Evolutionary conservation across 2,888 invertebrate species (phyloP).

Genomic region (Phyllotreta striolata): DNA sequence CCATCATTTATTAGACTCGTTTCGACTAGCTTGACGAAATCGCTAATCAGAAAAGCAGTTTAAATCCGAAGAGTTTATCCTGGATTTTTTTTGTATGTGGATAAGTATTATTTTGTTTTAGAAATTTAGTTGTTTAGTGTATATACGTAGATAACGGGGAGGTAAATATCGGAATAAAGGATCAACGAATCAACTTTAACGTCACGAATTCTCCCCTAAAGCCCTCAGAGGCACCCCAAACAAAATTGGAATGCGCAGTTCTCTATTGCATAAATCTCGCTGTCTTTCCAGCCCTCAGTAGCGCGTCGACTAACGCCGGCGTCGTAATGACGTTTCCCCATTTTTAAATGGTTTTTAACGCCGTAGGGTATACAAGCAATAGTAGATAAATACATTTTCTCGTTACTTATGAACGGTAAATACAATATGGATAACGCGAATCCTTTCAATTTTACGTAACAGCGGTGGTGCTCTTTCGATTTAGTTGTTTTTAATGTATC

Average conservation of each 20-base stretch:
- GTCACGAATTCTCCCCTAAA: conserved; percentile 32
- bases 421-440: neutral
- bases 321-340: conserved; percentile 5
- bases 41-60: too few relatives aligned
- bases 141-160: neutral
- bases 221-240: conserved; percentile 35
- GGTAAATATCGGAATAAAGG: conserved; percentile 3
- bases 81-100: too few relatives aligned
- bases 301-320: conserved; percentile 50
- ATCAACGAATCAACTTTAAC: conserved; percentile 34
- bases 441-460: neutral
- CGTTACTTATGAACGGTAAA: too few relatives aligned
- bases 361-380: conserved; percentile 3
- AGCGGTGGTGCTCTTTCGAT: neutral
- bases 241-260: conserved; percentile 35
- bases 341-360: conserved; percentile 4
- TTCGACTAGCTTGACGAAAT: too few relatives aligned
- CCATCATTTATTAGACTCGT: too few relatives aligned
- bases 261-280: conserved; percentile 28
- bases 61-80: too few relatives aligned
- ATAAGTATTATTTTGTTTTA: neutral
- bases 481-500: conserved; percentile 5
- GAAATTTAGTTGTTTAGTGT: neutral
- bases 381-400: neutral
- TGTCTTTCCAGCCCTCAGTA: conserved; percentile 44